Conservation (phyloP, 2,888 invertebrate species). For the Epirrita christyi region DNA sequence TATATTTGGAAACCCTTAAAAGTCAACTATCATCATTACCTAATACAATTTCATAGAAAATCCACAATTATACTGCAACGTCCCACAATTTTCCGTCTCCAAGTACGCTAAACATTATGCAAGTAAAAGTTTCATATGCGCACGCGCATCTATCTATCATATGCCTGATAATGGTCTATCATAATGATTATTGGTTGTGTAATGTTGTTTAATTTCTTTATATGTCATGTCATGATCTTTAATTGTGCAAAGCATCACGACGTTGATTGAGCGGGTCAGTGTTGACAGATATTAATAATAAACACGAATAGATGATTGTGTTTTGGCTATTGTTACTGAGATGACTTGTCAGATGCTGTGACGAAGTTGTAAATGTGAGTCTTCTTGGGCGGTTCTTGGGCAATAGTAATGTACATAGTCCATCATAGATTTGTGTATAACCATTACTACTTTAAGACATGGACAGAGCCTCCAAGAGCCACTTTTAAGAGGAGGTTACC, state of each 20-base stretch:
- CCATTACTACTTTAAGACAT: too few species aligned
- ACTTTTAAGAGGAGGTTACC: too few species aligned
- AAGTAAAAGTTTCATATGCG: slow-evolving; percentile 12
- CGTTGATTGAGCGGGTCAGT: slow-evolving; percentile 24
- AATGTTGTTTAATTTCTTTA: slow-evolving; percentile 10
- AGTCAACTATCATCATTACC: neutral
- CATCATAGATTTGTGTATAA: too few species aligned
- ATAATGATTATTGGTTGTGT: neutral
- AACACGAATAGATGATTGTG: slow-evolving; percentile 6
- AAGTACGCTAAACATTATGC: slow-evolving; percentile 4
- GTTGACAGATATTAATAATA: slow-evolving; percentile 28
- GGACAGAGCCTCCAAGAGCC: too few species aligned
- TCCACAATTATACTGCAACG: slow-evolving; percentile 9
- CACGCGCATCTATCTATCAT: slow-evolving; percentile 4
- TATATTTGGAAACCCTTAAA: too few species aligned
- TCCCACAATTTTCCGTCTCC: slow-evolving; percentile 8
- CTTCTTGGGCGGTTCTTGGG: neutral
- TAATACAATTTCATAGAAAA: slow-evolving; percentile 14
- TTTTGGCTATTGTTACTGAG: neutral
- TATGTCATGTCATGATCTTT: slow-evolving; percentile 19
- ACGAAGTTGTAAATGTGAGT: neutral
- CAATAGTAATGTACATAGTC: too few species aligned
- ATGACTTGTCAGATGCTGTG: slow-evolving; percentile 13
- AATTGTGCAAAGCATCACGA: slow-evolving; percentile 10
- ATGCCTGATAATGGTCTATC: neutral